Evolutionary conservation across 2,113 vertebrate genomes (phyloP).

Genomic region (Columbina picui): DNA sequence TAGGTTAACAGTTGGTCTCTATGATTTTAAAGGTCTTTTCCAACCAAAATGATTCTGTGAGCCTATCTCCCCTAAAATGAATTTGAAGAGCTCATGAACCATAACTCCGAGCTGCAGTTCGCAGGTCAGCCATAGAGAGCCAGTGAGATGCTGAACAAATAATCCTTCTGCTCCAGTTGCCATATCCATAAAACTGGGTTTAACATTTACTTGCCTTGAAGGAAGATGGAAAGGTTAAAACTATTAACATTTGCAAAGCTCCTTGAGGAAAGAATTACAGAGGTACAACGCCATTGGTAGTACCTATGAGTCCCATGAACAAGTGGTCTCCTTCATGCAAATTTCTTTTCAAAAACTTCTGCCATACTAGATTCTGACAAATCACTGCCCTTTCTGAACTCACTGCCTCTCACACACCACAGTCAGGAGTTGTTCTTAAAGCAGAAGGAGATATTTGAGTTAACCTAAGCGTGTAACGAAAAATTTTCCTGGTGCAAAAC

Average conservation of each 20-base stretch:
- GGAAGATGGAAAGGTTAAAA: neutral
- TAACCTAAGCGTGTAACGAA: neutral
- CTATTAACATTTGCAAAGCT: neutral
- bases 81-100: neutral
- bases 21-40: too few species aligned
- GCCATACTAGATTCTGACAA: neutral
- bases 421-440: neutral
- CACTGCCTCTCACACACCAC: neutral
- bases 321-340: neutral
- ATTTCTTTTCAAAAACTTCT: neutral
- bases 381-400: neutral
- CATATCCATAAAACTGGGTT: neutral
- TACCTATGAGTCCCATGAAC: neutral
- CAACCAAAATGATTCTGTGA: too few species aligned
- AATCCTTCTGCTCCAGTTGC: neutral
- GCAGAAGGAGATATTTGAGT: neutral
- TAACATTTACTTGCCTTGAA: neutral
- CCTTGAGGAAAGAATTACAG: neutral
- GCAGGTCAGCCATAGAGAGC: neutral
- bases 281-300: neutral
- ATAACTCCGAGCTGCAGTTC: neutral
- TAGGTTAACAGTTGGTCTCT: too few species aligned
- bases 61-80: neutral
- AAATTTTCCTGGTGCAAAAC: neutral
- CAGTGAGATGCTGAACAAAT: neutral